A percentile compares a stretch with the other conserved stretches of the same genome.
Evolutionary conservation across 2,888 invertebrate species (phyloP).

Genomic region (Falcaria lacertinaria): DNA sequence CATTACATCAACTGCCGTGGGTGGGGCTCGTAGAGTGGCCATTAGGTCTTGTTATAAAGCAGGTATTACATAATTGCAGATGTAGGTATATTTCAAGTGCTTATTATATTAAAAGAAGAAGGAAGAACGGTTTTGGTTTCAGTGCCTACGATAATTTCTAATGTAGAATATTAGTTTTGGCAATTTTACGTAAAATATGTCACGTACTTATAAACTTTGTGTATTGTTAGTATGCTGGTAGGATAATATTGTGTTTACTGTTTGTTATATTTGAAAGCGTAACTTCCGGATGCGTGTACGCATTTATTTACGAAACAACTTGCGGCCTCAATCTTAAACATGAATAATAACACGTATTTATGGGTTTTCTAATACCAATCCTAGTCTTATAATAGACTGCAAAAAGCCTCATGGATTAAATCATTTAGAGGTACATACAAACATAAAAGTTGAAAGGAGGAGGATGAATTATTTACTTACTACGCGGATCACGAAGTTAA

Average conservation of each 20-base stretch:
- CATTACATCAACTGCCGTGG: neutral
- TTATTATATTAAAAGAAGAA: neutral
- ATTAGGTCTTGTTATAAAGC: neutral
- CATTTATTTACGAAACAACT: slow-evolving; percentile 21
- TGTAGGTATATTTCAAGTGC: neutral
- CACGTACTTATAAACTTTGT: neutral
- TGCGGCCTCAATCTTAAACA: slow-evolving; percentile 24
- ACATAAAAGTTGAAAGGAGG: too few species aligned
- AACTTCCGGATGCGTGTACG: slow-evolving; percentile 25
- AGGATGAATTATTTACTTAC: too few species aligned
- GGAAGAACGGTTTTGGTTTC: neutral
- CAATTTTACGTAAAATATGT: neutral
- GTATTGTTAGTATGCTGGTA: too few species aligned
- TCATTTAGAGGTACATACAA: too few species aligned
- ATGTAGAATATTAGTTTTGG: neutral
- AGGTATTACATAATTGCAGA: neutral
- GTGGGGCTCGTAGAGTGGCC: too few species aligned
- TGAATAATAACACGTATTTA: slow-evolving; percentile 19
- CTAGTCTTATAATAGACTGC: too few species aligned
- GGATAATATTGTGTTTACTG: neutral
- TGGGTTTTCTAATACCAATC: too few species aligned
- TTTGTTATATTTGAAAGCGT: slow-evolving; percentile 3
- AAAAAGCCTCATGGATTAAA: too few species aligned
- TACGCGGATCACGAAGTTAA: too few species aligned
- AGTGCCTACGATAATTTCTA: neutral